phyloP scores from a whole-genome alignment of 2,888 invertebrate species.

The Sarcophaga rosellei region DNA sequence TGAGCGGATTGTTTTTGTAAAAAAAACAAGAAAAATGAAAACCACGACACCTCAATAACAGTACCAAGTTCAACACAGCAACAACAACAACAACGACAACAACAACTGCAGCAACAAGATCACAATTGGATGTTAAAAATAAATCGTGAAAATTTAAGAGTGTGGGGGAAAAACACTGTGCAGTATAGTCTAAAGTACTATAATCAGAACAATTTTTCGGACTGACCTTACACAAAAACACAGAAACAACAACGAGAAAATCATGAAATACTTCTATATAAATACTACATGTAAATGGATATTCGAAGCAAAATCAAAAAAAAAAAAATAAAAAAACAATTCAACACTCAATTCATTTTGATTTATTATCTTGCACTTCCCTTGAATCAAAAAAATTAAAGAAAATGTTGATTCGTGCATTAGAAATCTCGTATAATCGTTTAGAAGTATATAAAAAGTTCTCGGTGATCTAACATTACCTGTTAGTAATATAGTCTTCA shows the following conservation, averaged over 20 bases:
- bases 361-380: too few relatives aligned
- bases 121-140: background rate
- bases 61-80: slow-evolving; percentile 42
- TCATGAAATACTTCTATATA: background rate
- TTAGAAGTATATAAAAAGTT: too few relatives aligned
- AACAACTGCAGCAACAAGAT: slow-evolving; percentile 8
- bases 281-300: background rate
- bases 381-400: too few relatives aligned
- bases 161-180: background rate
- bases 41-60: slow-evolving; percentile 39
- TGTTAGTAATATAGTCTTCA: too few relatives aligned
- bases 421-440: too few relatives aligned
- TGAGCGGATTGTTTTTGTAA: slow-evolving; percentile 4
- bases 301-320: background rate
- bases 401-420: too few relatives aligned
- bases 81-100: slow-evolving; percentile 21
- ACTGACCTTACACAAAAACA: slow-evolving; percentile 57
- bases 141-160: slow-evolving; percentile 12
- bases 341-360: too few relatives aligned
- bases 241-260: background rate
- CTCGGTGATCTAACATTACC: too few relatives aligned
- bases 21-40: slow-evolving; percentile 7
- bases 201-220: slow-evolving; percentile 37
- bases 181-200: background rate
- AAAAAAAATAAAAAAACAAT: too few relatives aligned